Conservation (phyloP, 2,113 vertebrate genomes). For the Bambusicola thoracicus region DNA sequence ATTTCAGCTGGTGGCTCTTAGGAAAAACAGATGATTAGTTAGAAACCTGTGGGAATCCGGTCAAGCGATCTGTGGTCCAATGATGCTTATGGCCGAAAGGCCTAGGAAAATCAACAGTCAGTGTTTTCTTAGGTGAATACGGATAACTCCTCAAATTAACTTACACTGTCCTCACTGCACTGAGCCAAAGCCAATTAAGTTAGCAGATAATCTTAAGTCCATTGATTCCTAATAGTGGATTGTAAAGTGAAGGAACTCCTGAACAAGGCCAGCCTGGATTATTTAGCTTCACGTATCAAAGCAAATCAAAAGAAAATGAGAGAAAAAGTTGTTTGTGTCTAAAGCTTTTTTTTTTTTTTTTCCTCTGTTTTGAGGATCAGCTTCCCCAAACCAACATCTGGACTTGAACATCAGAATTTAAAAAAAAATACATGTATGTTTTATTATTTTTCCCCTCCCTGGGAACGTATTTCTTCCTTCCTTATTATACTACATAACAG, state of each 20-base stretch:
- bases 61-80: constrained; percentile 41
- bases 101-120: constrained; percentile 40
- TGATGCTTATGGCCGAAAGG: constrained; percentile 7
- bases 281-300: neutral
- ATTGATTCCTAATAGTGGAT: neutral
- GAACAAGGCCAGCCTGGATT: neutral
- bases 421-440: neutral
- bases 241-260: neutral
- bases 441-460: neutral
- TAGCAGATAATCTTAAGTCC: neutral
- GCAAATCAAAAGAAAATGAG: neutral
- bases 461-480: neutral
- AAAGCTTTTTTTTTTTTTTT: neutral
- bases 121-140: constrained; percentile 17
- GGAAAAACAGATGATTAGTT: constrained; percentile 49
- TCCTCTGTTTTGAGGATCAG: neutral
- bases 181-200: neutral
- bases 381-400: neutral
- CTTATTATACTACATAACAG: neutral
- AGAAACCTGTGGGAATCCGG: constrained; percentile 27
- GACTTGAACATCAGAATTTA: neutral
- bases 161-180: neutral
- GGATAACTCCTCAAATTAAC: neutral
- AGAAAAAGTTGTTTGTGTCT: neutral
- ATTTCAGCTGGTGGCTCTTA: constrained; percentile 1